Evolutionary conservation across 2,888 invertebrate species (phyloP), one percentile per base, ranked within the genome.

Genomic region (Leptinotarsa tumamoca): DNA sequence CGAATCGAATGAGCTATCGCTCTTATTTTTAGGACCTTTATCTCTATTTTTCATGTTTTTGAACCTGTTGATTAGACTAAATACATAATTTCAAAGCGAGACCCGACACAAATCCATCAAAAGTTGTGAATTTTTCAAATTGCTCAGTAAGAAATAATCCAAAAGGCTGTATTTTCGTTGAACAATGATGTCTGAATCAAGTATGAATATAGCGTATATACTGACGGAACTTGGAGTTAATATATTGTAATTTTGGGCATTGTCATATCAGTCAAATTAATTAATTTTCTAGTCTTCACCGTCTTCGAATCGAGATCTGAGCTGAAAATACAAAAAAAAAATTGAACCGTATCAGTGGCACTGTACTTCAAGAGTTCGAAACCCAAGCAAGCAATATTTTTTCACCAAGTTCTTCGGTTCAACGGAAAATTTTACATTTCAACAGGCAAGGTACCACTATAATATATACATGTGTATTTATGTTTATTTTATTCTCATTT

Each of bases 391-490:
- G 18, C 18, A 54, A 18, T 54, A 18, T 54, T 54, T 18, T 7
- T 2, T 18, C 0, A 13, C 23, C 21, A 23, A 58, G 58, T 17
- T 0, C 13, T 58, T 58, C 21, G 23, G 23, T 23, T 58, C 23
- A 23, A 58, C 13, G 58, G 23, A 58, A 58, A 17, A 58, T 14
- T 54, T 58, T 58, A 23, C 4, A 58, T 58, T 63, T 63, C n/a
- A 63, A 33, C 17, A 27, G 43, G 63, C 63, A 63, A 63, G 63
- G 63, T 63, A 63, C 43, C 33, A 33, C 43, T 63, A 63, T 63
- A 33, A 33, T 63, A 33, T 63, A 63, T 63, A 63, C 43, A 63
- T 63, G 63, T 33, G 17, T 63, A 33, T 63, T 63, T 63, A 43
- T n/a, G 27, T 63, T 63, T 33, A 63, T 43, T 33, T 63, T 43